These are phyloP conservation scores for Brachyopa scutellaris DNA, from an alignment of 2,888 invertebrate genomes.

Conservation along the genomic window DNA sequence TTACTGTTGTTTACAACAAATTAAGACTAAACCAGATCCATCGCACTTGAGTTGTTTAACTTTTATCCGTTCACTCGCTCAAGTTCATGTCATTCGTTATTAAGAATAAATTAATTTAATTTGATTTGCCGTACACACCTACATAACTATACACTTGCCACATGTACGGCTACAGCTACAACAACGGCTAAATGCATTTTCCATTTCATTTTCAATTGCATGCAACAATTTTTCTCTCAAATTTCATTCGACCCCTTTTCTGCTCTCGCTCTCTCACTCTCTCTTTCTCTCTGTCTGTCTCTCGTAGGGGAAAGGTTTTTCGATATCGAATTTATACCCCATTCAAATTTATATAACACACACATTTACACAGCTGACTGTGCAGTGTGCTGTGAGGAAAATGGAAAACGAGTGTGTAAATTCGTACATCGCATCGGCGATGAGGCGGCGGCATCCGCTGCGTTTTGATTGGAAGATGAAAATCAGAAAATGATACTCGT, in stretches of 20 bases:
- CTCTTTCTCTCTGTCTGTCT: neutral
- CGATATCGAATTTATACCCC: constrained; percentile 54
- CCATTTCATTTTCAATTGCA: constrained; percentile 18
- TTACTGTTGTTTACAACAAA: no score
- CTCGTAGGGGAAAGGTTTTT: constrained; percentile 32
- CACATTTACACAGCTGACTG: neutral
- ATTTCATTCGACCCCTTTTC: no score
- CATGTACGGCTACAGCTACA: no score
- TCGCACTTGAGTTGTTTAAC: no score
- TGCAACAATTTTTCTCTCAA: constrained; percentile 34
- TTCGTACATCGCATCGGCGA: constrained; percentile 30
- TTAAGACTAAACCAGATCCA: no score
- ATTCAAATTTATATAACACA: constrained; percentile 36
- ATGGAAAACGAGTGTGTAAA: constrained; percentile 7
- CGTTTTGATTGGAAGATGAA: constrained; percentile 60
- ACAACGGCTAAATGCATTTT: neutral
- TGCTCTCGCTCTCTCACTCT: neutral
- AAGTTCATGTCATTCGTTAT: no score
- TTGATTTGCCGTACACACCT: no score
- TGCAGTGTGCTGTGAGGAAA: neutral
- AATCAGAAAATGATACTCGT: neutral
- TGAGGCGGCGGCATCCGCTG: constrained; percentile 13
- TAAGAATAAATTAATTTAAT: no score
- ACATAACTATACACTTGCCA: constrained; percentile 42
- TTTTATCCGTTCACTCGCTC: no score